These are phyloP conservation scores for Lepetodrilus schrolli DNA, from an alignment of 2,888 invertebrate genomes.

Conservation along the genomic window DNA sequence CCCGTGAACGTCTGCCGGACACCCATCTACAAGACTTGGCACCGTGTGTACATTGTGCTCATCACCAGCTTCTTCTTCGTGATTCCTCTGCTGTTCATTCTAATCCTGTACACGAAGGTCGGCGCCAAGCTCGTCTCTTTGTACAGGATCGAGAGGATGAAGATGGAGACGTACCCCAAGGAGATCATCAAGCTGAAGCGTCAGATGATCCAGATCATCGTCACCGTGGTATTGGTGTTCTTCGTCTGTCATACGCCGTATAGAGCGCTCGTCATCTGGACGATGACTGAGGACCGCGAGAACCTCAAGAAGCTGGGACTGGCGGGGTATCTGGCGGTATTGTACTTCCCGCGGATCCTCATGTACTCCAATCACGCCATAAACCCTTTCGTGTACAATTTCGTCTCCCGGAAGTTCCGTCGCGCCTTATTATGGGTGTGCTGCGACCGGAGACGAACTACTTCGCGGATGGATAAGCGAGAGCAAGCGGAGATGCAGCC, in stretches of 20 bases:
- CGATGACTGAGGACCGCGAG: constrained; percentile 37
- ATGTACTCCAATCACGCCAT: constrained; percentile 50
- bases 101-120: constrained; percentile 83
- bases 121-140: constrained; percentile 39
- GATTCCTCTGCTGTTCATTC: constrained; percentile 86
- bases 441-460: constrained; percentile 37
- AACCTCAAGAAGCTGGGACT: constrained; percentile 32
- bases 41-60: constrained; percentile 84
- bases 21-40: constrained; percentile 81
- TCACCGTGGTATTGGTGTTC: constrained; percentile 48
- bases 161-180: constrained; percentile 40
- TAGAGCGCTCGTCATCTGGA: constrained; percentile 45
- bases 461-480: constrained; percentile 32
- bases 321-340: constrained; percentile 40
- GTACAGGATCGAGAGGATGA: constrained; percentile 40
- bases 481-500: not conserved
- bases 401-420: constrained; percentile 48
- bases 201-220: constrained; percentile 50
- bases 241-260: constrained; percentile 51
- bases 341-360: constrained; percentile 45
- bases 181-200: constrained; percentile 43
- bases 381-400: constrained; percentile 51
- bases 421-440: constrained; percentile 45
- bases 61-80: constrained; percentile 90
- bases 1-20: constrained; percentile 85